A percentile compares a stretch with the other conserved stretches of the same genome.
Conservation (phyloP, 2,113 vertebrate species). For the Bubo scandiacus region DNA sequence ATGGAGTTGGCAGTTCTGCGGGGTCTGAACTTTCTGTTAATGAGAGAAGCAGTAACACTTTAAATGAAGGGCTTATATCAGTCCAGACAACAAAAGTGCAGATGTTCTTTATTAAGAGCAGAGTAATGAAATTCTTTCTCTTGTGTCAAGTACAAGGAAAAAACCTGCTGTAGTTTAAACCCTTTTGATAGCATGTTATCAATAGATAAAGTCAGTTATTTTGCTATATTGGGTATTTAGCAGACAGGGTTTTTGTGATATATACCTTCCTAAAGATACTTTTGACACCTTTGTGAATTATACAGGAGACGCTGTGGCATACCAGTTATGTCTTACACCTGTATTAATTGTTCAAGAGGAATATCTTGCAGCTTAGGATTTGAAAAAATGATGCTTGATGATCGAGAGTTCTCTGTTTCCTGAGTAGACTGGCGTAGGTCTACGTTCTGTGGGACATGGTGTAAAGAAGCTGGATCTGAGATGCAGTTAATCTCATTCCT, state of each 20-base stretch:
- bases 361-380: not conserved
- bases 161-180: not conserved
- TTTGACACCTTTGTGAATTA: not conserved
- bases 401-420: not conserved
- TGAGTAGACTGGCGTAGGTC: not conserved
- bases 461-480: not conserved
- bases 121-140: not conserved
- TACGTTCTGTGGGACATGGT: not conserved
- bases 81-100: constrained; percentile 13
- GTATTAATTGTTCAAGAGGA: not conserved
- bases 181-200: not conserved
- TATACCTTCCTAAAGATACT: not conserved
- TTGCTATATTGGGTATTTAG: not conserved
- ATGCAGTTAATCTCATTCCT: not conserved
- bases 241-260: not conserved
- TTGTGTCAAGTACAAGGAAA: not conserved
- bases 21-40: constrained; percentile 41
- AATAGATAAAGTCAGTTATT: not conserved
- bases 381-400: not conserved
- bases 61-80: not conserved
- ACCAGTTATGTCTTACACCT: not conserved
- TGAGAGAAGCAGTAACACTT: constrained; percentile 1
- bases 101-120: constrained; percentile 27
- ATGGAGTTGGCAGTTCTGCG: not conserved
- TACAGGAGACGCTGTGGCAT: not conserved